Percentiles rank a stretch among this genome's conserved stretches.
These are phyloP conservation scores for Vulpes ferrilata DNA, from an alignment of 2,113 vertebrate genomes.

Conservation along the genomic window DNA sequence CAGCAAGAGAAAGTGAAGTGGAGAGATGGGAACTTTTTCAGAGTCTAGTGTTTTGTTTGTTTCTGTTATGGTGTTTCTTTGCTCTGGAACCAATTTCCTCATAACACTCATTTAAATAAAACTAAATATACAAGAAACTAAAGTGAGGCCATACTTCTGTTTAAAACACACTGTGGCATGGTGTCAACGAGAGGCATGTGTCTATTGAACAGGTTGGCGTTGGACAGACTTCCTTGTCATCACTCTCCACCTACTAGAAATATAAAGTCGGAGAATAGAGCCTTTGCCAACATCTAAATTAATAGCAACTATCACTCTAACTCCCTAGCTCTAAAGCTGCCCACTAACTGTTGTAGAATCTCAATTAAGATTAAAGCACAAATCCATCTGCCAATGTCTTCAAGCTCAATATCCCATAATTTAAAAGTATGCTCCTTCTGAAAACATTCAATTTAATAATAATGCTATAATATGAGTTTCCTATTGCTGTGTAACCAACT, in stretches of 20 bases:
- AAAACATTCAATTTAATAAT: not conserved
- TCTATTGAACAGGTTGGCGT: not conserved
- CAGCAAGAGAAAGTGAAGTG: not conserved
- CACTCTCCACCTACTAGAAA: not conserved
- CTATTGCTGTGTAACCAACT: not conserved
- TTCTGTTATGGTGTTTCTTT: not conserved
- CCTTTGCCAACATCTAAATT: not conserved
- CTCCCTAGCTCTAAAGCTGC: not conserved
- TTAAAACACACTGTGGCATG: not conserved
- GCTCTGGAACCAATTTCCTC: not conserved
- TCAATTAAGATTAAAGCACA: not conserved
- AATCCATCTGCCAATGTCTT: not conserved
- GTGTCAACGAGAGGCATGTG: not conserved
- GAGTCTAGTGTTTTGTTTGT: not conserved
- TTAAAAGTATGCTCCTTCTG: not conserved
- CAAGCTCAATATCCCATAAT: not conserved
- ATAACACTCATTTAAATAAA: not conserved
- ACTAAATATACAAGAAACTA: not conserved
- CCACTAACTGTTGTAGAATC: not conserved
- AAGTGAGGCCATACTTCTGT: not conserved
- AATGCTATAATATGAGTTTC: not conserved
- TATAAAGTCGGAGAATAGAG: not conserved
- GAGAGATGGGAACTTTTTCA: not conserved
- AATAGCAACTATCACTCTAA: not conserved
- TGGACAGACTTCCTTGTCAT: not conserved